A percentile compares a stretch with the other conserved stretches of the same genome.
Conservation (phyloP, 2,113 vertebrate species). For the Bucco capensis region DNA sequence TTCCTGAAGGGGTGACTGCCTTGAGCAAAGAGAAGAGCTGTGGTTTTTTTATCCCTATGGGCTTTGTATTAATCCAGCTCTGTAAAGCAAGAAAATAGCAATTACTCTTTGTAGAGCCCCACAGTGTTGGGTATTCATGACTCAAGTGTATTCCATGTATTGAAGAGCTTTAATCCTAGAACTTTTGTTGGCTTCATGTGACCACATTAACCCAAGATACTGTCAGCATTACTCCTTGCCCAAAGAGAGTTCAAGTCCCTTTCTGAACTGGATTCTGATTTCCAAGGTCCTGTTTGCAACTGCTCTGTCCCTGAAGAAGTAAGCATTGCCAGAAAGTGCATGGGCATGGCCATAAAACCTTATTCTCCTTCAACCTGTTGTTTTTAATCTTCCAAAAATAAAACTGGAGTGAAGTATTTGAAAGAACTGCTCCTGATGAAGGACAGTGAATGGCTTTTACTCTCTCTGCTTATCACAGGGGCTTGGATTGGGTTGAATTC, state of each 20-base stretch:
- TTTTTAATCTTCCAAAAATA: neutral
- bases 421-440: neutral
- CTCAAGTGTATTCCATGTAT: neutral
- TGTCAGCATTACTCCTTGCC: neutral
- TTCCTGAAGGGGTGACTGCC: neutral
- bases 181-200: neutral
- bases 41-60: neutral
- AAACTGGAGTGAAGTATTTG: neutral
- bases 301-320: neutral
- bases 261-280: neutral
- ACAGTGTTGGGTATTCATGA: neutral
- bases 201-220: neutral
- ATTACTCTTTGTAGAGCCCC: neutral
- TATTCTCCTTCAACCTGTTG: neutral
- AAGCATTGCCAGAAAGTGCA: neutral
- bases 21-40: neutral
- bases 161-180: neutral
- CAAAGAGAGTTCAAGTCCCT: fast-evolving
- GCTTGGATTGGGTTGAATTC: neutral
- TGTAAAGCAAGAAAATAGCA: neutral
- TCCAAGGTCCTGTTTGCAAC: neutral
- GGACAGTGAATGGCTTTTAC: neutral
- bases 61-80: neutral
- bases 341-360: neutral
- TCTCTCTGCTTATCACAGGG: neutral